Evolutionary conservation across 2,797 vertebrate species (phyloP).

Genomic region (Lagorchestes hirsutus): DNA sequence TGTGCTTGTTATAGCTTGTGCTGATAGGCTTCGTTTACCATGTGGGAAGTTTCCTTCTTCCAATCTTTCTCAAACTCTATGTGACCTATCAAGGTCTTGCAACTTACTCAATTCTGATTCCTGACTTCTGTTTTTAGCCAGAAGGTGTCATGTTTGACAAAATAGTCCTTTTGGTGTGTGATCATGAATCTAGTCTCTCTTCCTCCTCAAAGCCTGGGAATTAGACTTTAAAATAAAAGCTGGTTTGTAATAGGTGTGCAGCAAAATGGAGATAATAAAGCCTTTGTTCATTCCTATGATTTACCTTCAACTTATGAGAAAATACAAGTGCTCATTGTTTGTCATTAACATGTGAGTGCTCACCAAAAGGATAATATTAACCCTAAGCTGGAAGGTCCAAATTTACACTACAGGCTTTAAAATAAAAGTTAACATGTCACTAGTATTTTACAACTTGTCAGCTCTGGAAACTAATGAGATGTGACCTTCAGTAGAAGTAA

Average conservation of each 20-base stretch:
- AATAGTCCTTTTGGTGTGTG: conserved; percentile 19
- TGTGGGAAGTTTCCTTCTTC: neutral
- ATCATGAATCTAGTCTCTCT: conserved; percentile 22
- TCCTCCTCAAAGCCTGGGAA: conserved; percentile 45
- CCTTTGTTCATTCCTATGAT: conserved; percentile 57
- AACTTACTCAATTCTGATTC: neutral
- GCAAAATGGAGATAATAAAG: conserved; percentile 42
- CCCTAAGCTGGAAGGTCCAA: conserved; percentile 14
- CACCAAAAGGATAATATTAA: conserved; percentile 48
- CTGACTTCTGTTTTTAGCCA: conserved; percentile 25
- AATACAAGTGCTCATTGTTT: conserved; percentile 60
- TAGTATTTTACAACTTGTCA: neutral
- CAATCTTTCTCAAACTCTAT: neutral
- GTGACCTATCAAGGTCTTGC: neutral
- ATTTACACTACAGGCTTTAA: neutral
- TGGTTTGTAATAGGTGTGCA: conserved; percentile 43
- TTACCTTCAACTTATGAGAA: conserved; percentile 40
- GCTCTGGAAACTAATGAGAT: neutral
- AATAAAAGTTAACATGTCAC: neutral
- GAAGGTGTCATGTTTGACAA: conserved; percentile 1
- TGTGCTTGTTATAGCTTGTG: neutral
- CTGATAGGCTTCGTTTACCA: neutral
- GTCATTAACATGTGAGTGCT: conserved; percentile 32
- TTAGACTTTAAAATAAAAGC: conserved; percentile 48
- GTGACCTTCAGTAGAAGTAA: neutral